Evolutionary conservation across 2,113 vertebrate genomes (phyloP).

Genomic region (Nyctibius bracteatus): DNA sequence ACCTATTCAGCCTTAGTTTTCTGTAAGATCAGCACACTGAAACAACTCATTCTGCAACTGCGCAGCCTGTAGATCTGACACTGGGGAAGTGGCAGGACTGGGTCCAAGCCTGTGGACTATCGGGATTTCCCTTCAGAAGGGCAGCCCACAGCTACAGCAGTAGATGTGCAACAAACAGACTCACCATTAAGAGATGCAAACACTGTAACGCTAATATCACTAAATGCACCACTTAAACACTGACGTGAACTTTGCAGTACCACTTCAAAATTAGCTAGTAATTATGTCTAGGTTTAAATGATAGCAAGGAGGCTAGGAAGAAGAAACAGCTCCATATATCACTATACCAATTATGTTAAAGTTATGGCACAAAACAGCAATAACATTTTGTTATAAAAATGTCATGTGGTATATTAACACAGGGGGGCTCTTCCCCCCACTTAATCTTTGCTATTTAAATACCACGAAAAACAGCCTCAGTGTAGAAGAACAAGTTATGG

Average conservation of each 20-base stretch:
- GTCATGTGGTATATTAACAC: neutral
- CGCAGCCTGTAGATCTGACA: too few relatives aligned
- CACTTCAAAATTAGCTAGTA: neutral
- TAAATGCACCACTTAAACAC: neutral
- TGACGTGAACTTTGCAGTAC: neutral
- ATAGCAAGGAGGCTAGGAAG: neutral
- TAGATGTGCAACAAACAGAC: neutral
- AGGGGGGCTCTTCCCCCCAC: fast-evolving
- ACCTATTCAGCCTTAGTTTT: neutral
- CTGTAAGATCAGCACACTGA: neutral
- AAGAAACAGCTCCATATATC: neutral
- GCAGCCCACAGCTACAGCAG: neutral
- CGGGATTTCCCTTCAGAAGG: fast-evolving
- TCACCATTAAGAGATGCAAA: neutral
- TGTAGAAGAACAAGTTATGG: neutral
- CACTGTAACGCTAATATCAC: neutral
- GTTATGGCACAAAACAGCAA: neutral
- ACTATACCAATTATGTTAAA: neutral
- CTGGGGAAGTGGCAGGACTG: neutral
- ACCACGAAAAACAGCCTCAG: neutral
- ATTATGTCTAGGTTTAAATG: neutral
- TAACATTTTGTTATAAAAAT: neutral
- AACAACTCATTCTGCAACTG: neutral
- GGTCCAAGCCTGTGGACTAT: neutral
- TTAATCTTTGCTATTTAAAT: neutral